Percentiles rank a stretch among this genome's conserved stretches.
phyloP scores from a whole-genome alignment of 2,797 vertebrate genomes.

The Eptatretus atami region DNA sequence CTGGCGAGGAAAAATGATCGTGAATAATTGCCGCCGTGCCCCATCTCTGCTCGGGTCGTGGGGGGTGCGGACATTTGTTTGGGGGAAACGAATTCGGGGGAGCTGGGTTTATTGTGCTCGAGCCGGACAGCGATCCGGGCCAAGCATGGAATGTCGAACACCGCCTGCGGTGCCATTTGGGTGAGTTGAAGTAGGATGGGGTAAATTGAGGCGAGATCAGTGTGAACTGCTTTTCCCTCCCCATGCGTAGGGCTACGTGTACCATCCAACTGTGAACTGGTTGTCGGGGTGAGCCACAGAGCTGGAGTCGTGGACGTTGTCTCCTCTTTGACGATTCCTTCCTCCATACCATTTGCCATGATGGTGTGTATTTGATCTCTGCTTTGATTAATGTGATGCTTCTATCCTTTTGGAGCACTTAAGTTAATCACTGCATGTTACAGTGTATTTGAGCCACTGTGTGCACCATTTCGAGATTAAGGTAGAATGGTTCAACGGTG shows the following conservation, averaged over 20 bases:
- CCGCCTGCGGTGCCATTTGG: slow-evolving; percentile 81
- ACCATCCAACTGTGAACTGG: slow-evolving; percentile 57
- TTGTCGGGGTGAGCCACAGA: slow-evolving; percentile 93
- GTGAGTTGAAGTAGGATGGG: slow-evolving; percentile 18
- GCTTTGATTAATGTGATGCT: too few species aligned
- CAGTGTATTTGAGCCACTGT: too few species aligned
- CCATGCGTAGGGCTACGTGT: slow-evolving; percentile 40
- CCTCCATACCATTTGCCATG: slow-evolving; percentile 66
- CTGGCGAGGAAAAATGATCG: too few species aligned
- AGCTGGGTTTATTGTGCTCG: slow-evolving; percentile 73
- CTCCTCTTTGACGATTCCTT: slow-evolving; percentile 92
- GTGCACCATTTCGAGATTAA: too few species aligned
- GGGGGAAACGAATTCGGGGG: slow-evolving; percentile 91
- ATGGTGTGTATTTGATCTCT: slow-evolving; percentile 18
- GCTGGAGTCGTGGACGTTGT: slow-evolving; percentile 87
- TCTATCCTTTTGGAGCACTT: too few species aligned
- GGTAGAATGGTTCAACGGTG: too few species aligned
- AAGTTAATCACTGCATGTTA: too few species aligned
- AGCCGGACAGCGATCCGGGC: slow-evolving; percentile 43
- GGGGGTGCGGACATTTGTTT: slow-evolving; percentile 84
- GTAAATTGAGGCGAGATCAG: neutral
- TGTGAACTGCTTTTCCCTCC: slow-evolving; percentile 5
- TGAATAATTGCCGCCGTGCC: too few species aligned
- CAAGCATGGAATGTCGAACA: slow-evolving; percentile 84
- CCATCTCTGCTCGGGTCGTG: too few species aligned